phyloP scores from a whole-genome alignment of 1,140 invertebrate species.

The Lucilia cuprina region DNA sequence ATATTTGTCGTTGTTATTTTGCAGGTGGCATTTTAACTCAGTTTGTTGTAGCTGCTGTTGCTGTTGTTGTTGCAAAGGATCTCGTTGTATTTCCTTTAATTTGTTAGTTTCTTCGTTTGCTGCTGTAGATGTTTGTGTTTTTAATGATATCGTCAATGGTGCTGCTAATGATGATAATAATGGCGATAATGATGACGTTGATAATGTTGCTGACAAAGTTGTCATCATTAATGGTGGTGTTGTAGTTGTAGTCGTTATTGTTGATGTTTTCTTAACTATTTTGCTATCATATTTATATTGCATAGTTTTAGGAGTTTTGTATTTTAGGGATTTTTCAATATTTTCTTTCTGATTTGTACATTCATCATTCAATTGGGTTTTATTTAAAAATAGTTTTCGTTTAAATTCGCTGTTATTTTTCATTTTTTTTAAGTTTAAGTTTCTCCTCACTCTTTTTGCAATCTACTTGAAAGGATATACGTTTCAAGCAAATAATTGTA shows the following conservation, averaged over 20 bases:
- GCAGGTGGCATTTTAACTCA: neutral
- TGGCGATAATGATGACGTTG: neutral
- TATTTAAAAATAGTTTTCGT: neutral
- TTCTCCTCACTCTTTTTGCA: neutral
- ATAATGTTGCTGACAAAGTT: neutral
- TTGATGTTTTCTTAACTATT: neutral
- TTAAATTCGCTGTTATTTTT: slow-evolving; percentile 27
- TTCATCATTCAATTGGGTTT: neutral
- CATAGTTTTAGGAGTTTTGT: neutral
- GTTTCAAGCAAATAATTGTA: neutral
- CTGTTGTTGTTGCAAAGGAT: neutral
- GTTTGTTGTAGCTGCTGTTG: neutral
- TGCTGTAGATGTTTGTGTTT: slow-evolving; percentile 35
- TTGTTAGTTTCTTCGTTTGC: neutral
- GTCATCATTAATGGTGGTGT: neutral
- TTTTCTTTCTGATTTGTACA: neutral
- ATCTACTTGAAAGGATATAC: neutral
- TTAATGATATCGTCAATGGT: neutral
- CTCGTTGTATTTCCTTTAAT: slow-evolving; percentile 23
- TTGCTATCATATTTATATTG: neutral
- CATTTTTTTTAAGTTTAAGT: neutral
- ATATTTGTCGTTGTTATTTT: neutral
- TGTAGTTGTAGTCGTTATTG: neutral
- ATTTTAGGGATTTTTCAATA: neutral
- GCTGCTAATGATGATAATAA: slow-evolving; percentile 26